Evolutionary conservation across 2,888 invertebrate species (phyloP).

Genomic region (Salticus scenicus): DNA sequence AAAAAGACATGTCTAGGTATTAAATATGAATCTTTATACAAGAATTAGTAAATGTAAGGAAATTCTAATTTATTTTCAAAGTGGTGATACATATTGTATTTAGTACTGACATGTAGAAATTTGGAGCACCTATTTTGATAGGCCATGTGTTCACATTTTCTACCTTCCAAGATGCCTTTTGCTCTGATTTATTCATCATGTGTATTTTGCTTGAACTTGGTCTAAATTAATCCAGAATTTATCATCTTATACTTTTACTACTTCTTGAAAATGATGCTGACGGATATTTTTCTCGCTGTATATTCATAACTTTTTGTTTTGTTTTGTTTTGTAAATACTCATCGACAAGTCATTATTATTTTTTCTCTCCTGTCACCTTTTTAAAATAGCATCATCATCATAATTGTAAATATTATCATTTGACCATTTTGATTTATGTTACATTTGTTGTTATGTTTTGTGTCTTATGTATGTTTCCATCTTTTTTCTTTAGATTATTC

Average conservation of each 20-base stretch:
- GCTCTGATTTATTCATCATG: neutral
- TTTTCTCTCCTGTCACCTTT: neutral
- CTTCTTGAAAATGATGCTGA: neutral
- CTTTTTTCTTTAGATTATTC: neutral
- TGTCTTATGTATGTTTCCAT: neutral
- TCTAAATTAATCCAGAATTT: neutral
- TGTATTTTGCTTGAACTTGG: neutral
- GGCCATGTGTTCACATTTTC: constrained; percentile 14
- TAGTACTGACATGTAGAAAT: neutral
- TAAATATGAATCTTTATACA: constrained; percentile 14
- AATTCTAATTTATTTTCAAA: constrained; percentile 7
- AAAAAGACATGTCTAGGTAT: constrained; percentile 57
- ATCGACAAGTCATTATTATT: neutral
- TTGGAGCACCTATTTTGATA: constrained; percentile 17
- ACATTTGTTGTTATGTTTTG: neutral
- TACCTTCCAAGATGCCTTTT: constrained; percentile 10
- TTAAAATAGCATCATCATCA: neutral
- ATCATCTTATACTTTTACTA: neutral
- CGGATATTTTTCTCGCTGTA: neutral
- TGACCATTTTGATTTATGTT: neutral
- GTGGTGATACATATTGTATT: constrained; percentile 3
- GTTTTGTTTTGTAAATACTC: neutral
- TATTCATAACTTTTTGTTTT: neutral
- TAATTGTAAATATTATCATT: neutral
- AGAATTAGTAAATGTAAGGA: neutral